Evolutionary conservation across 2,888 invertebrate genomes (phyloP).

Genomic region (Temnothorax rugatulus): DNA sequence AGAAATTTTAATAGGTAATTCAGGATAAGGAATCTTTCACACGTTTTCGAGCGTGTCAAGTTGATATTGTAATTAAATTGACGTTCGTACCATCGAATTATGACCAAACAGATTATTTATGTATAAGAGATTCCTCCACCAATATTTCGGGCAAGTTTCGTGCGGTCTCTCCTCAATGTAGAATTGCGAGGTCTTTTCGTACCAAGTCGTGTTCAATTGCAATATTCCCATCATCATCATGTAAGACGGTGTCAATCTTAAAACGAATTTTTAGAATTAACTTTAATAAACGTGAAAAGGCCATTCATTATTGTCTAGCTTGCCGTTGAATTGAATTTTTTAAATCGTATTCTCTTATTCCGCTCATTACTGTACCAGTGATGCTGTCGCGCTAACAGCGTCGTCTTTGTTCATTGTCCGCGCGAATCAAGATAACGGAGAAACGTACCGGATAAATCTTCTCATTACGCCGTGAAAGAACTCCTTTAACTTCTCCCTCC

Average conservation of each 20-base stretch:
- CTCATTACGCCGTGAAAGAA: slow-evolving; percentile 78
- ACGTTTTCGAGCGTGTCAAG: background rate
- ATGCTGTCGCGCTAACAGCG: background rate
- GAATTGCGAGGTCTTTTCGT: slow-evolving; percentile 84
- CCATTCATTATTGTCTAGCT: background rate
- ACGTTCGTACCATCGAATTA: slow-evolving; percentile 82
- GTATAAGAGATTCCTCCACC: slow-evolving; percentile 88
- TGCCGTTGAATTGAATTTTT: background rate
- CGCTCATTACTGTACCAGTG: background rate
- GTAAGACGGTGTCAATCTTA: slow-evolving; percentile 87
- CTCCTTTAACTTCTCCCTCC: slow-evolving; percentile 61
- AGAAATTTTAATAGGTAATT: background rate
- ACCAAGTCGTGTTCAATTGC: slow-evolving; percentile 84
- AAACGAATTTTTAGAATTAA: slow-evolving; percentile 33
- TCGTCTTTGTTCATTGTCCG: slow-evolving; percentile 18
- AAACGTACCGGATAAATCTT: slow-evolving; percentile 85
- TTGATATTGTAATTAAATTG: slow-evolving; percentile 2
- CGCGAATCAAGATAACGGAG: slow-evolving; percentile 1
- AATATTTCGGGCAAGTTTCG: slow-evolving; percentile 86
- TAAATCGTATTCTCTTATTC: background rate
- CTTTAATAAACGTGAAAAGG: background rate
- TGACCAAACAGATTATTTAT: slow-evolving; percentile 86
- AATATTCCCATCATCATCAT: slow-evolving; percentile 85
- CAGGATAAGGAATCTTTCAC: background rate
- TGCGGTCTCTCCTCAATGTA: slow-evolving; percentile 84